Evolutionary conservation across 1,140 invertebrate genomes (phyloP), one percentile per base, ranked within the genome.

Genomic region (Cyphomyrmex costatus): DNA sequence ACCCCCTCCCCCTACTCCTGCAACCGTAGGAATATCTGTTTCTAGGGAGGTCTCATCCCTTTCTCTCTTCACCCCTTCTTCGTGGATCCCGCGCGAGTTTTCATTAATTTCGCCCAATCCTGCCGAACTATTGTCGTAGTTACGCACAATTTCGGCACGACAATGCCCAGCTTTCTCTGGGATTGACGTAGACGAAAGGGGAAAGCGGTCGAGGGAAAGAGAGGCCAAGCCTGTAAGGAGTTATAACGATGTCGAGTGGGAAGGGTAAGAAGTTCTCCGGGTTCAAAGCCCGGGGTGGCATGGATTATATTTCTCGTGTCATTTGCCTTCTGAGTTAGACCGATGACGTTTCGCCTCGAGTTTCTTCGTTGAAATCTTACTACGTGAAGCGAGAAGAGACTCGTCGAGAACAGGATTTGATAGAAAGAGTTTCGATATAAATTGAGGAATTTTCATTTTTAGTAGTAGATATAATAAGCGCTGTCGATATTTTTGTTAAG

Each of bases 31-130:
- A 88, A 88, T 90, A 86, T 86, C 82, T 51, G 86, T 56, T 82
- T 68, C 79, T 86, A 65, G 76, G 84, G 85, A 77, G 84, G 51
- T 86, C 82, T 88, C 83, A 78, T 89, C 91, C 85, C 86, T 91
- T 91, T 86, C 86, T 91, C 89, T 86, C 88, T 91, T 86, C 88
- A 63, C 53, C 82, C 91, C 90, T 91, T 92, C 89, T 89, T 90
- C 82, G 89, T 79, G 36, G 53, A 53, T 86, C 65, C 86, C 83
- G 74, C 88, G 86, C 85, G 90, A 93, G 91, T 93, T 94, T 94
- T 94, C 94, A 94, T 94, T 94, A 94, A 94, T 94, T 94, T 94
- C 92, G 83, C 92, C 89, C 89, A 88, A 93, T 93, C 79, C 87
- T 86, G 90, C 91, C 86, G 84, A 94, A 95, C 92, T 94, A 94